Percentiles rank a stretch among this genome's conserved stretches.
Conservation (phyloP, 2,797 vertebrate species). For the Intellagama lesueurii region DNA sequence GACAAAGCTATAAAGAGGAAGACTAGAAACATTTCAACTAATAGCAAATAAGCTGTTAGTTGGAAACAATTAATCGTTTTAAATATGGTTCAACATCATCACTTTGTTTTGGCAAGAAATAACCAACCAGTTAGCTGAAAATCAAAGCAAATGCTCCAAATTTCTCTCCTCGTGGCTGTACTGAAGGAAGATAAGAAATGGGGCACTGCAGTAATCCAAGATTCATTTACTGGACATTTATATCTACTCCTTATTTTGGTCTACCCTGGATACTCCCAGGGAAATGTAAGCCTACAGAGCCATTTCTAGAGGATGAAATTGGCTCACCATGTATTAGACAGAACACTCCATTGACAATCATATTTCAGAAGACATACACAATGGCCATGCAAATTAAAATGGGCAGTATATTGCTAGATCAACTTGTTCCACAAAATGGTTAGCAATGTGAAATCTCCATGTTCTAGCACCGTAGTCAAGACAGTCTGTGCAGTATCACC, state of each 20-base stretch:
- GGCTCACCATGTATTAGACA: background rate
- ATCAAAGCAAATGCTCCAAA: background rate
- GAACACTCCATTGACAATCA: too few relatives aligned
- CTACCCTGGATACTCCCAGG: too few relatives aligned
- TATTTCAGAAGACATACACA: too few relatives aligned
- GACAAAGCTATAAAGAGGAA: background rate
- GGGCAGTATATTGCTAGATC: background rate
- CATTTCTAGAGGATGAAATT: background rate
- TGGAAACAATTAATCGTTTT: too few relatives aligned
- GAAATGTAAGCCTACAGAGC: too few relatives aligned
- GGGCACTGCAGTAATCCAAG: background rate
- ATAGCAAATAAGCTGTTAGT: too few relatives aligned
- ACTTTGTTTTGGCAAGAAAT: too few relatives aligned
- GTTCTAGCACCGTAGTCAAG: background rate
- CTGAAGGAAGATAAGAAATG: too few relatives aligned
- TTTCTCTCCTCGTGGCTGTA: background rate
- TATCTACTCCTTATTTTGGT: too few relatives aligned
- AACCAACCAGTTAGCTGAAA: background rate
- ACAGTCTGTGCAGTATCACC: background rate
- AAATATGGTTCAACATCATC: too few relatives aligned
- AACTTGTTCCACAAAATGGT: background rate
- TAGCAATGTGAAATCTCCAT: background rate
- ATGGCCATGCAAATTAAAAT: background rate
- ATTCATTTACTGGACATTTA: background rate
- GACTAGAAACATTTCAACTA: background rate